phyloP scores from a whole-genome alignment of 1,140 invertebrate species.

The Pentalonia nigronervosa region DNA sequence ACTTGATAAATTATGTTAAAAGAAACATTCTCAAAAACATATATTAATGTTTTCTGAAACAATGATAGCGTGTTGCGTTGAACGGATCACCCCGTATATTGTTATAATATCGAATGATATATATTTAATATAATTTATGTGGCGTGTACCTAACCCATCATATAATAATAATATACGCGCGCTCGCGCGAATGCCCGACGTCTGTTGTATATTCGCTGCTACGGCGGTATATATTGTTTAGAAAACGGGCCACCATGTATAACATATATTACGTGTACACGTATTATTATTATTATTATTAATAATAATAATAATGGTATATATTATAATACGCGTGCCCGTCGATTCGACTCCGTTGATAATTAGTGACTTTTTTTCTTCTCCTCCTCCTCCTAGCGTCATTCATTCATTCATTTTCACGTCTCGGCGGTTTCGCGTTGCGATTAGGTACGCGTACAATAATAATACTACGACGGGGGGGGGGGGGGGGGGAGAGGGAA shows the following conservation, averaged over 20 bases:
- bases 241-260: neutral
- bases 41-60: no score
- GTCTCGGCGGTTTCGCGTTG: slow-evolving; percentile 30
- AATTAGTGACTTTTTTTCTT: slow-evolving; percentile 48
- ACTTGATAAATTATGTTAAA: no score
- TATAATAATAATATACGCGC: no score
- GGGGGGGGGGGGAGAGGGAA: no score
- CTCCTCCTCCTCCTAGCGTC: neutral
- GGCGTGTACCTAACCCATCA: no score
- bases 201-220: neutral
- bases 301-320: neutral
- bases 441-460: neutral
- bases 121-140: no score
- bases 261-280: neutral
- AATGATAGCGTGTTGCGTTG: no score
- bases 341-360: slow-evolving; percentile 14
- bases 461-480: neutral
- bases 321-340: neutral
- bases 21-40: no score
- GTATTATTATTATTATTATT: neutral
- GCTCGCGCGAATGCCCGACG: neutral
- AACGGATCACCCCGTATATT: no score
- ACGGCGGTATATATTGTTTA: neutral
- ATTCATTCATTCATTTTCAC: neutral
- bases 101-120: no score